Base-by-base conservation (phyloP, 1,140 invertebrate species). In the Tetraneura akinire region DNA sequence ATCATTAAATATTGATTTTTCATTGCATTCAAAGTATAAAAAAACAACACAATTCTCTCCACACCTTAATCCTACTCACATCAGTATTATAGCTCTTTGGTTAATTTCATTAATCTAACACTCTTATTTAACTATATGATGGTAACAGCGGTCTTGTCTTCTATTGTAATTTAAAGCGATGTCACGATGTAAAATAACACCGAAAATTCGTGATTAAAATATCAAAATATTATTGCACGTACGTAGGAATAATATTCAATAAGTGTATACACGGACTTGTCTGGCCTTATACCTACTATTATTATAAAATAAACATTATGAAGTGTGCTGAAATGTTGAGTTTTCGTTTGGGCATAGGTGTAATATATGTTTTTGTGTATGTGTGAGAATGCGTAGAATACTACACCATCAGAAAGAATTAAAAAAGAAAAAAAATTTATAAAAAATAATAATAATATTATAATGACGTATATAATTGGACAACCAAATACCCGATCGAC, bases 381-480 rank as follows among this genome's bases (percentile, higher is more conserved):
- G n/a, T n/a, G n/a, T n/a, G n/a, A n/a, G n/a, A n/a, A n/a, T n/a
- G n/a, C n/a, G n/a, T n/a, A n/a, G n/a, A n/a, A n/a, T n/a, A n/a
- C n/a, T n/a, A n/a, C n/a, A n/a, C n/a, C n/a, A n/a, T n/a, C n/a
- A n/a, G n/a, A n/a, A n/a, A n/a, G n/a, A n/a, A n/a, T n/a, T n/a
- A n/a, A n/a, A n/a, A n/a, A n/a, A n/a, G n/a, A n/a, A 47, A 47
- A 47, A 47, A 47, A 47, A 4, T 10, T 47, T 14, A 11, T n/a
- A n/a, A n/a, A 32, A 62, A 18, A n/a, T n/a, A 60, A 64, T 64
- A n/a, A 64, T 42, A 64, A 32, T 32, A 37, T 64, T 37, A 32
- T 62, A 29, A 64, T 0, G n/a, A n/a, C n/a, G n/a, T n/a, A 26
- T 18, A 42, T n/a, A 49, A 18, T 26, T 49, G 47, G 26, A 71